A percentile compares a stretch with the other conserved stretches of the same genome.
phyloP scores from a whole-genome alignment of 1,140 invertebrate species.

The Prorops nasuta region DNA sequence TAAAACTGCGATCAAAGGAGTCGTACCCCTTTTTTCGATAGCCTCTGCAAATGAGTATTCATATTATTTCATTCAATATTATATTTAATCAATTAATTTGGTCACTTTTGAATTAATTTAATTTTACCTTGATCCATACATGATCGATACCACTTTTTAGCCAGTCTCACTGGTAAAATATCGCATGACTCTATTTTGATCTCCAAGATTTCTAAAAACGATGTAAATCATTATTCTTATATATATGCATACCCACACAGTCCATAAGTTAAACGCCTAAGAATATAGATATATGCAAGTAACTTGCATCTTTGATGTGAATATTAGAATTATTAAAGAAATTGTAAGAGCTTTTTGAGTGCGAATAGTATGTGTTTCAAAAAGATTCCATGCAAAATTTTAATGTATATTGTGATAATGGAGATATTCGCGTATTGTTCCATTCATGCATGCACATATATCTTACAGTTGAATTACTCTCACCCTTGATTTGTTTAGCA shows the following conservation, averaged over 20 bases:
- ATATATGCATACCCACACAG: not conserved
- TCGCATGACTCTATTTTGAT: conserved; percentile 10
- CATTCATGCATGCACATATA: not conserved
- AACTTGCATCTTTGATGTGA: too few relatives aligned
- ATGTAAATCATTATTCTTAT: not conserved
- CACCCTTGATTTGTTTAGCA: not conserved
- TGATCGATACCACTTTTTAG: conserved; percentile 25
- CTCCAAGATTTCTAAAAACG: conserved; percentile 23
- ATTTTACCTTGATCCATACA: conserved; percentile 28
- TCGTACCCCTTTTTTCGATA: conserved; percentile 35
- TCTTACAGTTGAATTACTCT: not conserved
- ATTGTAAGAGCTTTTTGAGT: not conserved
- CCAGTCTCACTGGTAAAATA: conserved; percentile 21
- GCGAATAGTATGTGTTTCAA: not conserved
- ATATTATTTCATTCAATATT: not conserved
- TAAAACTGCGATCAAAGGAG: conserved; percentile 37
- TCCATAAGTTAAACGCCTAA: too few relatives aligned
- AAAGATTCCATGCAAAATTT: not conserved
- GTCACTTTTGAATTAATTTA: not conserved
- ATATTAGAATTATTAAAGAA: not conserved
- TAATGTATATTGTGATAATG: not conserved
- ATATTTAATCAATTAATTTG: not conserved
- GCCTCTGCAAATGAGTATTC: conserved; percentile 31
- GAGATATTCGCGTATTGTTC: not conserved
- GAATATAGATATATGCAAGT: too few relatives aligned